These are phyloP conservation scores for Aplysia californica DNA, from an alignment of 1,140 invertebrate species.

Conservation along the genomic window DNA sequence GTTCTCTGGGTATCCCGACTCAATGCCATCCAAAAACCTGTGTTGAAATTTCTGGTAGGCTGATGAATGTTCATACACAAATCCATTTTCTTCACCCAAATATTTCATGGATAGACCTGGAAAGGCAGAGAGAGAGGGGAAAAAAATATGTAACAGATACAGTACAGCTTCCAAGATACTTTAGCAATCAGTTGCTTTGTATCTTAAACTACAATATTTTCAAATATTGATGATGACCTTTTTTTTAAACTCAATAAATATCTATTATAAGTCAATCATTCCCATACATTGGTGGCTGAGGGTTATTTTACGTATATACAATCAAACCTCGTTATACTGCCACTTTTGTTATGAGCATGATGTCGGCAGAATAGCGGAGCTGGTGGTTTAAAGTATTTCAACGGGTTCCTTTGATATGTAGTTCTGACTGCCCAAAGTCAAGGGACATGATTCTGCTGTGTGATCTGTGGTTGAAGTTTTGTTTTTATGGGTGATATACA, in stretches of 20 bases:
- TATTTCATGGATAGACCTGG: conserved; percentile 78
- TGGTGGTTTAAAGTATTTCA: too few relatives aligned
- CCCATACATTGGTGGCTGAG: background rate
- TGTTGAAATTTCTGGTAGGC: conserved; percentile 82
- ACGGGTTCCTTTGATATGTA: too few relatives aligned
- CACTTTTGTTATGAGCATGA: too few relatives aligned
- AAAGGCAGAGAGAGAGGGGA: background rate
- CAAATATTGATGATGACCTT: background rate
- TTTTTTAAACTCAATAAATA: background rate
- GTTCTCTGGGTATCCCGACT: conserved; percentile 84
- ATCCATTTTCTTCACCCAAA: conserved; percentile 73
- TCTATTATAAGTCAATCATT: background rate
- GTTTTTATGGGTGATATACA: too few relatives aligned
- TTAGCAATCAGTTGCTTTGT: background rate
- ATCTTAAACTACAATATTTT: too few relatives aligned
- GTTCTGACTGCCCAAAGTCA: too few relatives aligned
- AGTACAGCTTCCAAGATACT: background rate
- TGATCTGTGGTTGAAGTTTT: too few relatives aligned
- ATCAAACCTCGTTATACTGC: too few relatives aligned
- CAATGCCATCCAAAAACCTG: conserved; percentile 81
- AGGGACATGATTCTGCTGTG: too few relatives aligned
- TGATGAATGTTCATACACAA: conserved; percentile 83
- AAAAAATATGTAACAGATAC: background rate
- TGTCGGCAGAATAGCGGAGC: too few relatives aligned
- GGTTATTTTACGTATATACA: background rate